Base-by-base conservation (phyloP, 2,888 invertebrate genomes). In the Leucophora obtusa region DNA sequence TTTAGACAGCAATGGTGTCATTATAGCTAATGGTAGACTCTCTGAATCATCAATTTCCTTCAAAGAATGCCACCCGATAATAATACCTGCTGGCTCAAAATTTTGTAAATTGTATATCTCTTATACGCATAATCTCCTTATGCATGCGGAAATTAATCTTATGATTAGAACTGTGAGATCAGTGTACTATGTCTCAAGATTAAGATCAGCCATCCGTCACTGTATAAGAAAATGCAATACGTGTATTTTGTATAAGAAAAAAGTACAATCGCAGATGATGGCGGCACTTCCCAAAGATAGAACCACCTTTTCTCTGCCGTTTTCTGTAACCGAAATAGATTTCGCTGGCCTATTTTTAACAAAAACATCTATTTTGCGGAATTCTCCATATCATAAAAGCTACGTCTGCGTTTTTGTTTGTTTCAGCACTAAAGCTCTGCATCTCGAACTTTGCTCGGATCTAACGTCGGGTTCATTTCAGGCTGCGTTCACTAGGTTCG, bases 271-370 rank as follows among this genome's bases (percentile, higher is more conserved):
- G 0, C 79, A 79, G 56, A 60, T 83, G 5, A 82, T 80, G 77
- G 79, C 73, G 8, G 73, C 72, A 0, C 65, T 83, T 9, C 75
- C 79, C 1, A 14, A 47, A 18, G 80, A 80, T 28, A 65, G 73
- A 15, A 43, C 50, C 9, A 47, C 38, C 2, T 73, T 70, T 10
- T 58, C 71, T 14, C 38, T 62, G 17, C 80, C 78, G 1, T 81
- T 79, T 54, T 21, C 79, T 0, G 4, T 53, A 18, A 69, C 68
- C 5, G 74, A 70, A 7, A 5, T 81, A 0, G 79, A 82, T 14
- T 82, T 83, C 33, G 81, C 71, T 0, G 81, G 82, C 2, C 78
- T 76, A 0, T 83, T 83, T 47, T 50, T 63, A 1, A 65, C 81
- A 2, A 83, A 83, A 60, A 58, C 79, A 0, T 71, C 53, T 5